phyloP scores from a whole-genome alignment of 2,888 invertebrate genomes.

The Melanophora roralis region DNA sequence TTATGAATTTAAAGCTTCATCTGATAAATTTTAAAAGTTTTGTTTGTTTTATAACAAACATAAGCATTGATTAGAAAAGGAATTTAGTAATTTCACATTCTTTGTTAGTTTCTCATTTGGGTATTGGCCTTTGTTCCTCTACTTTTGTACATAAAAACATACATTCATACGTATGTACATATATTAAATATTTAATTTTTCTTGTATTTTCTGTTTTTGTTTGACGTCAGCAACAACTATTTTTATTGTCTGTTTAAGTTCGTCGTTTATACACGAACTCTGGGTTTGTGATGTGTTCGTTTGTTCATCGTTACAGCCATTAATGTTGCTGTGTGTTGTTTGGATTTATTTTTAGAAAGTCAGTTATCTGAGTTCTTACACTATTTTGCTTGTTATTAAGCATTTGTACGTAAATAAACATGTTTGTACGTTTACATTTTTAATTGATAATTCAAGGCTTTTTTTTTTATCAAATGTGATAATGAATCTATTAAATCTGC shows the following conservation, averaged over 20 bases:
- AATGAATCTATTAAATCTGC: too few species aligned
- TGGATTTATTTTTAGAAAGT: constrained; percentile 47
- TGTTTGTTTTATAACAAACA: neutral
- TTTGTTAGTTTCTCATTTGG: neutral
- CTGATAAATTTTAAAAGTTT: too few species aligned
- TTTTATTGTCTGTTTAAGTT: constrained; percentile 28
- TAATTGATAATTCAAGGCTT: constrained; percentile 3
- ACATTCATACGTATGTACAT: too few species aligned
- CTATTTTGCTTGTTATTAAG: neutral
- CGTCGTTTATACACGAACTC: constrained; percentile 27
- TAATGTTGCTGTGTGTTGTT: constrained; percentile 10
- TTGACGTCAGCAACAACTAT: constrained; percentile 52
- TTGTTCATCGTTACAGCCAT: constrained; percentile 34
- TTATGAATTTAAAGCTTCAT: too few species aligned
- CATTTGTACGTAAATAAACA: too few species aligned
- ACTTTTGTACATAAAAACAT: too few species aligned
- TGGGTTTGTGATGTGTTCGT: constrained; percentile 1
- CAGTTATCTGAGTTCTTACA: constrained; percentile 30
- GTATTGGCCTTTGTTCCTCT: neutral
- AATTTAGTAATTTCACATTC: constrained; percentile 23
- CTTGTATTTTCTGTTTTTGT: constrained; percentile 4
- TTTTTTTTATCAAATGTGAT: neutral
- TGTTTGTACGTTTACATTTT: neutral
- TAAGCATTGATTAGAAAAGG: constrained; percentile 17
- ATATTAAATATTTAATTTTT: neutral